A percentile compares a stretch with the other conserved stretches of the same genome.
Evolutionary conservation across 2,797 vertebrate genomes (phyloP).

Genomic region (Cryptoprocta ferox): DNA sequence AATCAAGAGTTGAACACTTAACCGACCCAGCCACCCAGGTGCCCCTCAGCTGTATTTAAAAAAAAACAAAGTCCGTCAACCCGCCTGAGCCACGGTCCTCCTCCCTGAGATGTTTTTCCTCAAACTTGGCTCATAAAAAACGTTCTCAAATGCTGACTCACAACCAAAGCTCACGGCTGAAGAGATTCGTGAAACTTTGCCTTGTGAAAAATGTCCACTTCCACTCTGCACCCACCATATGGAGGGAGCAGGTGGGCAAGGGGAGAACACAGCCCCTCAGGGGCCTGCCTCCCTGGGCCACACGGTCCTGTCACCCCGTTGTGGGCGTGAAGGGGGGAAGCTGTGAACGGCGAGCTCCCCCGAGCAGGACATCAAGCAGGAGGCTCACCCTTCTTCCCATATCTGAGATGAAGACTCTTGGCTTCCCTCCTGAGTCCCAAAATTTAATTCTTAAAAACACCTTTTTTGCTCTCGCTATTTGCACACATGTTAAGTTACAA

Average conservation of each 20-base stretch:
- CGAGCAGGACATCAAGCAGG: fast-evolving
- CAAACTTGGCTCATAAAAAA: conserved; percentile 32
- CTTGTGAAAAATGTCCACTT: not conserved
- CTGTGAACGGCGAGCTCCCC: fast-evolving
- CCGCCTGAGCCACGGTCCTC: not conserved
- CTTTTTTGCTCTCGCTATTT: not conserved
- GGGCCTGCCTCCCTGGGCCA: not conserved
- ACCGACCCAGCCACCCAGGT: too few species aligned
- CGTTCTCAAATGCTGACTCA: conserved; percentile 41
- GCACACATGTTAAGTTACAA: not conserved
- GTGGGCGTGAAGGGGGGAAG: not conserved
- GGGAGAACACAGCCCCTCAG: fast-evolving
- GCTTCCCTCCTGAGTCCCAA: not conserved
- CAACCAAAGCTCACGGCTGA: not conserved
- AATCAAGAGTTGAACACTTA: too few species aligned
- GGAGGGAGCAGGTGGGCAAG: not conserved
- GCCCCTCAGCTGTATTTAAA: too few species aligned
- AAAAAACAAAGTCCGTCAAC: not conserved
- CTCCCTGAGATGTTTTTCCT: not conserved
- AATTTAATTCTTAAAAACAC: not conserved
- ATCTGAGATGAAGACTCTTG: not conserved
- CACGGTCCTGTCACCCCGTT: fast-evolving
- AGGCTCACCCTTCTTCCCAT: not conserved
- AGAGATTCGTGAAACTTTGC: not conserved
- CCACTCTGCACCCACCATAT: not conserved